A percentile compares a stretch with the other conserved stretches of the same genome.
Evolutionary conservation across 2,888 invertebrate genomes (phyloP).

Genomic region (Dioctria linearis): DNA sequence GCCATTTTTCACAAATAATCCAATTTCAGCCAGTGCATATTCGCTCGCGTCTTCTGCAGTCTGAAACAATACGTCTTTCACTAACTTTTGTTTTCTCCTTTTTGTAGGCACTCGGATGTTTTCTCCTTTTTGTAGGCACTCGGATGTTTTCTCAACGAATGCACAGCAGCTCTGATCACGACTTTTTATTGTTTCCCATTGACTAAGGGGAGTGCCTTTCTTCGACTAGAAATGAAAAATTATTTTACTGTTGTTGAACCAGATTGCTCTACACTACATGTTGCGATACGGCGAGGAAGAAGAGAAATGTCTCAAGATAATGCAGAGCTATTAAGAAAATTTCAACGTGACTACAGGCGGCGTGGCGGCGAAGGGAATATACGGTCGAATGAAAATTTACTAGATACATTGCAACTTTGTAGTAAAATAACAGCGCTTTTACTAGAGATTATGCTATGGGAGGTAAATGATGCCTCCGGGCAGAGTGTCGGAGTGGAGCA

Average conservation of each 20-base stretch:
- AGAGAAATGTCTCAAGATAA: slow-evolving; percentile 4
- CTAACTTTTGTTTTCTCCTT: slow-evolving; percentile 25
- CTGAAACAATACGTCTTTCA: slow-evolving; percentile 29
- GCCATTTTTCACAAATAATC: neutral
- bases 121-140: slow-evolving; percentile 25
- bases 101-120: slow-evolving; percentile 21
- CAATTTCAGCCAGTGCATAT: neutral
- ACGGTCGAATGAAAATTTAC: slow-evolving; percentile 20
- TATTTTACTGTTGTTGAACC: slow-evolving; percentile 21
- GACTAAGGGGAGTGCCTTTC: slow-evolving; percentile 19
- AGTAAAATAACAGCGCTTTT: neutral
- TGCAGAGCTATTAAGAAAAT: slow-evolving; percentile 36
- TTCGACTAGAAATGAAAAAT: slow-evolving; percentile 43
- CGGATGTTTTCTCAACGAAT: neutral
- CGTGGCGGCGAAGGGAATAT: too few species aligned
- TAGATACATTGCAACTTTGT: slow-evolving; percentile 17
- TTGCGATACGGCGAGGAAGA: neutral
- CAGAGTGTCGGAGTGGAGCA: too few species aligned
- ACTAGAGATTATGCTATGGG: slow-evolving; percentile 12
- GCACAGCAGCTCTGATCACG: slow-evolving; percentile 14
- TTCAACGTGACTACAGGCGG: slow-evolving; percentile 29
- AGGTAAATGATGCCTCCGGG: slow-evolving; percentile 14
- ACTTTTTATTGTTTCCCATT: slow-evolving; percentile 33
- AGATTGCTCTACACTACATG: slow-evolving; percentile 31
- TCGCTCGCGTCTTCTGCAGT: neutral